phyloP scores from a whole-genome alignment of 2,113 vertebrate species.

The Saiga tatarica region DNA sequence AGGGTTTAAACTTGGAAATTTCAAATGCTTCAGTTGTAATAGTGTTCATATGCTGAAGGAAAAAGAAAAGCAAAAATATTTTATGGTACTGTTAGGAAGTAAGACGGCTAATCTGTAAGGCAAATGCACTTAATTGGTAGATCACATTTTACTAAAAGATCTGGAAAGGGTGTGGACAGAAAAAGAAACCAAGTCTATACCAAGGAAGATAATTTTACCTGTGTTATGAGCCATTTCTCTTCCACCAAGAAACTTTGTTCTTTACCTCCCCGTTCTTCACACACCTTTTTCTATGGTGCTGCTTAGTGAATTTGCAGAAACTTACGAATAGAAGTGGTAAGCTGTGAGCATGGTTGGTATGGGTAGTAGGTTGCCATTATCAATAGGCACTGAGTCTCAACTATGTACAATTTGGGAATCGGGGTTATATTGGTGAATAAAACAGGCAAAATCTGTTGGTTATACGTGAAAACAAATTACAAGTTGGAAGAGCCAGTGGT shows the following conservation, averaged over 20 bases:
- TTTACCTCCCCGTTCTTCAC: background rate
- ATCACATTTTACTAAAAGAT: background rate
- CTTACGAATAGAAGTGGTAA: background rate
- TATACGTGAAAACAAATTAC: background rate
- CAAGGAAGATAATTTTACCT: background rate
- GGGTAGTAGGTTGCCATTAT: background rate
- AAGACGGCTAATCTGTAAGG: constrained; percentile 4
- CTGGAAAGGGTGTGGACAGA: background rate
- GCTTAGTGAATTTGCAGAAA: background rate
- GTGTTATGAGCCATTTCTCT: background rate
- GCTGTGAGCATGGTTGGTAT: background rate
- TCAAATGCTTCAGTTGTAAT: background rate
- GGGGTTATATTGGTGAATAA: background rate
- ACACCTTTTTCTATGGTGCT: background rate
- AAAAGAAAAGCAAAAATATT: background rate
- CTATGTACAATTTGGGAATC: background rate
- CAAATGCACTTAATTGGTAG: background rate
- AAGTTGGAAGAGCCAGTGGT: background rate
- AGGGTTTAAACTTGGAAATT: background rate
- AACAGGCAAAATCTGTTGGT: background rate
- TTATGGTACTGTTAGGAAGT: background rate
- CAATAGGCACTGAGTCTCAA: background rate
- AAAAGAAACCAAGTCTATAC: background rate
- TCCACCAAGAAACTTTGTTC: background rate
- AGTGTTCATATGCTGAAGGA: background rate